Conservation (phyloP, 53 echinoderm and acorn worm species). For the Paracentrotus lividus region DNA sequence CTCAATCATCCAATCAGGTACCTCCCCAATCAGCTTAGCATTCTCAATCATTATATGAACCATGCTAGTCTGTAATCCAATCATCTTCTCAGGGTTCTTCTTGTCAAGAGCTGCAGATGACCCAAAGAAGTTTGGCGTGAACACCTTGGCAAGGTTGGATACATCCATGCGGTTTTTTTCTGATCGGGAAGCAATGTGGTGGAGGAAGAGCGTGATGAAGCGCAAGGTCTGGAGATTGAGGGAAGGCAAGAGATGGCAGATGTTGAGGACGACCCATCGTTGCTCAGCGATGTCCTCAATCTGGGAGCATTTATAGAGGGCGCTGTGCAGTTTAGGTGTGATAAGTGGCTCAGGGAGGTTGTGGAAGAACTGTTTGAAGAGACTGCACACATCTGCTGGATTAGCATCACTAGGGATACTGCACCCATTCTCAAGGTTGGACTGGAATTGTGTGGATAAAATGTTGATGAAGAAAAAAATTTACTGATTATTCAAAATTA, state of each 20-base stretch:
- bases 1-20: constrained; percentile 86
- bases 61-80: constrained; percentile 77
- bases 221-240: constrained; percentile 79
- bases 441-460: constrained; percentile 53
- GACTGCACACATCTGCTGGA: constrained; percentile 88
- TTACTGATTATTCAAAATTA: neutral
- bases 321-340: constrained; percentile 75
- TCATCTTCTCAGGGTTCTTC: constrained; percentile 82
- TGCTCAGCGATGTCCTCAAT: constrained; percentile 76
- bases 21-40: constrained; percentile 84
- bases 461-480: neutral
- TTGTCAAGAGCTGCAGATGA: constrained; percentile 68
- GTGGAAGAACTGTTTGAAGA: constrained; percentile 96
- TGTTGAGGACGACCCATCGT: constrained; percentile 77
- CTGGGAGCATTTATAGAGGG: constrained; percentile 84
- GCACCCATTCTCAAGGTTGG: constrained; percentile 75
- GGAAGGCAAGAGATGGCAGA: constrained; percentile 83
- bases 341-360: constrained; percentile 90
- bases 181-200: constrained; percentile 73
- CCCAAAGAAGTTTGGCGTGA: constrained; percentile 90
- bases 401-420: constrained; percentile 82
- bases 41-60: constrained; percentile 85
- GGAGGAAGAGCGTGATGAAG: constrained; percentile 86
- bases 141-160: constrained; percentile 84
- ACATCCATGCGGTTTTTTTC: constrained; percentile 92